Evolutionary conservation across 2,888 invertebrate species (phyloP).

Genomic region (Ryuthela nishihirai): DNA sequence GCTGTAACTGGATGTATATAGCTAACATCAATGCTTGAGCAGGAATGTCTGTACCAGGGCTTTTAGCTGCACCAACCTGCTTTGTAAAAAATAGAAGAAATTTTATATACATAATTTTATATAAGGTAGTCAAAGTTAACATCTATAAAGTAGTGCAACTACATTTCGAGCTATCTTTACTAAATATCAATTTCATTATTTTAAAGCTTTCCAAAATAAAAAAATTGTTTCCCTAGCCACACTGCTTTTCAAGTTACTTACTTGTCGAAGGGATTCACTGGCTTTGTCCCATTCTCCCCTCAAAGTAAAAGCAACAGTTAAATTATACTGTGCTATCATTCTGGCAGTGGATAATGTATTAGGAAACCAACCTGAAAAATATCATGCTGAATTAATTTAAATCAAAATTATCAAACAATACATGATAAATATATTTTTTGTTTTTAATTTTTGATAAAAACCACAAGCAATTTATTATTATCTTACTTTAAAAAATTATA

Average conservation of each 20-base stretch:
- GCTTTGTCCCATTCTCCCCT: slow-evolving; percentile 70
- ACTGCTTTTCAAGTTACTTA: too few species aligned
- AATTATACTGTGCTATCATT: slow-evolving; percentile 71
- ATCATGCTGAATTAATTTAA: neutral
- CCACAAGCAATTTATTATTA: too few species aligned
- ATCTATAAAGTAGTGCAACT: too few species aligned
- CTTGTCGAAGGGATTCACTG: slow-evolving; percentile 53
- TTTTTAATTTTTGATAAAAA: too few species aligned
- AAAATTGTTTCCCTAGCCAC: too few species aligned
- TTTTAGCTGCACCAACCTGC: neutral
- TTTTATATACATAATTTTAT: neutral
- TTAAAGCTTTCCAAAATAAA: too few species aligned
- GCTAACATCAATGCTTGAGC: slow-evolving; percentile 63
- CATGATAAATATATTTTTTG: too few species aligned
- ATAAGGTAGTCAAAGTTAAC: neutral
- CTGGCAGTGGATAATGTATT: slow-evolving; percentile 57
- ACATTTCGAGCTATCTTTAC: too few species aligned
- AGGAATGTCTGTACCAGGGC: slow-evolving; percentile 54
- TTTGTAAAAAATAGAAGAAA: too few species aligned
- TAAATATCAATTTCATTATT: too few species aligned
- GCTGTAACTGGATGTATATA: slow-evolving; percentile 62
- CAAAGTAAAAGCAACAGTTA: slow-evolving; percentile 70
- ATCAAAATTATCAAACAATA: too few species aligned
- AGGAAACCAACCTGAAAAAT: neutral
- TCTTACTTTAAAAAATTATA: too few species aligned